Percentiles rank a stretch among this genome's conserved stretches.
These are phyloP conservation scores for Sebastes vulpes DNA, from an alignment of 2,797 vertebrate species.

Conservation along the genomic window DNA sequence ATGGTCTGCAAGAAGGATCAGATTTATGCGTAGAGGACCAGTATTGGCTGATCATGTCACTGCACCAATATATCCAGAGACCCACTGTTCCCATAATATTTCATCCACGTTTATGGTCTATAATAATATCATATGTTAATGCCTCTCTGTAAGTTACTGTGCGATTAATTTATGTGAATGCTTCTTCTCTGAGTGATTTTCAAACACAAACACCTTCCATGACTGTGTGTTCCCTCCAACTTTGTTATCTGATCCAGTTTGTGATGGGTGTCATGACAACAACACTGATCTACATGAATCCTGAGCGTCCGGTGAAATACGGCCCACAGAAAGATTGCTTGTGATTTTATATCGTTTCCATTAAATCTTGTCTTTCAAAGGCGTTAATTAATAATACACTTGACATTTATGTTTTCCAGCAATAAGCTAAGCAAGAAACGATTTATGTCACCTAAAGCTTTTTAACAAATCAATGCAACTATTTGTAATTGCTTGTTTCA, in stretches of 20 bases:
- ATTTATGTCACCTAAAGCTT: slow-evolving; percentile 99
- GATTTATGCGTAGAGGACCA: slow-evolving; percentile 37
- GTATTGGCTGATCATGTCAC: slow-evolving; percentile 53
- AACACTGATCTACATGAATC: slow-evolving; percentile 57
- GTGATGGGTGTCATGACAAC: slow-evolving; percentile 60
- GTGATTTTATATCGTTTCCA: slow-evolving; percentile 86
- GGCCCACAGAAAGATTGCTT: slow-evolving; percentile 69
- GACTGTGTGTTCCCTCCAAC: neutral
- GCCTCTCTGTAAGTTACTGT: slow-evolving; percentile 38
- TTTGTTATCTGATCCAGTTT: slow-evolving; percentile 33
- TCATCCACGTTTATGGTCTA: slow-evolving; percentile 59
- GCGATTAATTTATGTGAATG: slow-evolving; percentile 27
- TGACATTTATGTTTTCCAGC: slow-evolving; percentile 96
- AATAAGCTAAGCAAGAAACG: slow-evolving; percentile 97
- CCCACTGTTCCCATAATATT: slow-evolving; percentile 36
- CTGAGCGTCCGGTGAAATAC: slow-evolving; percentile 74
- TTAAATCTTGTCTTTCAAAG: slow-evolving; percentile 90
- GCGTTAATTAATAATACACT: slow-evolving; percentile 94
- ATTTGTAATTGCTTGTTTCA: slow-evolving; percentile 99
- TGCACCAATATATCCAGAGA: slow-evolving; percentile 34
- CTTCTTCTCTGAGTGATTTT: slow-evolving; percentile 9
- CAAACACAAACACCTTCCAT: slow-evolving; percentile 40
- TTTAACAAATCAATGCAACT: slow-evolving; percentile 99
- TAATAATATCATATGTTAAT: slow-evolving; percentile 66
- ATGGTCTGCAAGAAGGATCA: neutral